Conservation (phyloP, 2,888 invertebrate species). For the Rutpela maculata region DNA sequence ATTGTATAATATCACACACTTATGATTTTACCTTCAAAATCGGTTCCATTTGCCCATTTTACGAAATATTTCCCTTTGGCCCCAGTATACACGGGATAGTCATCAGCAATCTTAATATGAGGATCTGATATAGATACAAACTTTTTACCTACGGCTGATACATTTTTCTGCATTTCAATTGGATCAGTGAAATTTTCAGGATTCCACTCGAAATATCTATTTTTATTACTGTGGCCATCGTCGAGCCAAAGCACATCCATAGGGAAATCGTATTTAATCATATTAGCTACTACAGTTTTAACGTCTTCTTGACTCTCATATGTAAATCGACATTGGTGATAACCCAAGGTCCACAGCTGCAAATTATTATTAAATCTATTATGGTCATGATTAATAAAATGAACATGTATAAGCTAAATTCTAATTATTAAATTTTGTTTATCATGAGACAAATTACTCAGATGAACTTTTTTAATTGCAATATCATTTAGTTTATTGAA, state of each 20-base stretch:
- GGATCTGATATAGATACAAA: conserved; percentile 96
- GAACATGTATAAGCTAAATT: background rate
- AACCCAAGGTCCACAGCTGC: conserved; percentile 61
- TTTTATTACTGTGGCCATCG: conserved; percentile 97
- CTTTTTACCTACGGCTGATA: conserved; percentile 90
- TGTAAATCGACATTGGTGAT: conserved; percentile 78
- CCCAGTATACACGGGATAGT: conserved; percentile 91
- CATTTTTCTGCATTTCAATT: conserved; percentile 88
- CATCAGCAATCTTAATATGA: conserved; percentile 93
- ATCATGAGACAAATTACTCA: background rate
- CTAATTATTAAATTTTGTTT: background rate
- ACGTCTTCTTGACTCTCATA: conserved; percentile 97
- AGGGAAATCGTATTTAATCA: conserved; percentile 93
- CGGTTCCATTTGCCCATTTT: conserved; percentile 89
- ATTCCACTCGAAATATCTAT: conserved; percentile 92
- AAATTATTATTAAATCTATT: background rate
- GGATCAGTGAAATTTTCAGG: conserved; percentile 85
- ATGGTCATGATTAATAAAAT: background rate
- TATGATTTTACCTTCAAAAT: conserved; percentile 85
- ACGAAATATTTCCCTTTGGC: conserved; percentile 78
- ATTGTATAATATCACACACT: background rate
- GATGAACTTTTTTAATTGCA: background rate
- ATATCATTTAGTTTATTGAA: no score
- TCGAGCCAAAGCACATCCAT: conserved; percentile 98
- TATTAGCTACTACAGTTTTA: conserved; percentile 84